Conservation (phyloP, 1,140 invertebrate genomes). For the Drosophila kohkoa region DNA sequence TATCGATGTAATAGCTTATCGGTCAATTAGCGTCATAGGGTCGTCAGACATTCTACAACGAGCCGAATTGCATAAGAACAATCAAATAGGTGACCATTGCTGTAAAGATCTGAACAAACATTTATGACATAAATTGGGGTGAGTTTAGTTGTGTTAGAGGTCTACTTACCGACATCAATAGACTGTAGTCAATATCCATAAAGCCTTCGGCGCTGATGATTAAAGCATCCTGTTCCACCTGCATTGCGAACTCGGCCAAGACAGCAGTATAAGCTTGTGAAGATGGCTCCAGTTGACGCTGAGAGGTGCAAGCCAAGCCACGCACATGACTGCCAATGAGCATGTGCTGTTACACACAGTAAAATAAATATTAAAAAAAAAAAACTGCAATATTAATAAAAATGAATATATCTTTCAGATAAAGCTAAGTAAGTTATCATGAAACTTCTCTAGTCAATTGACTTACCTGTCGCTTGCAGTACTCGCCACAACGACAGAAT, state of each 20-base stretch:
- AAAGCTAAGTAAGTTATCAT: background rate
- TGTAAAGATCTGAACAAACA: conserved; percentile 53
- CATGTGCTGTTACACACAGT: conserved; percentile 34
- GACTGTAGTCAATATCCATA: conserved; percentile 62
- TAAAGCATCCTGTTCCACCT: conserved; percentile 68
- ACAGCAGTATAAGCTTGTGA: conserved; percentile 50
- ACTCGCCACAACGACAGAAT: conserved; percentile 63
- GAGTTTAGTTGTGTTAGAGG: background rate
- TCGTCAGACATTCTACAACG: conserved; percentile 34
- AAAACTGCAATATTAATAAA: no score
- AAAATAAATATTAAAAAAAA: no score
- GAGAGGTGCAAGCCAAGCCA: conserved; percentile 35
- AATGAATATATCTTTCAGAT: no score
- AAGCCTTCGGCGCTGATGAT: conserved; percentile 66
- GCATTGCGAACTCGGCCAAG: conserved; percentile 59
- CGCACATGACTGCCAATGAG: conserved; percentile 61
- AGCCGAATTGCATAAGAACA: conserved; percentile 68
- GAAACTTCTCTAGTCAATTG: background rate
- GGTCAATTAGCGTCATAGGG: background rate
- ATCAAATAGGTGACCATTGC: conserved; percentile 71
- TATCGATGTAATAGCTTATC: conserved; percentile 10
- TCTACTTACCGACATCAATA: conserved; percentile 65
- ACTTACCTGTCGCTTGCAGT: conserved; percentile 58
- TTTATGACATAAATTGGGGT: background rate
- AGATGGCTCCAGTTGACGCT: conserved; percentile 15